Conservation (phyloP, 1,140 invertebrate species). For the Conus betulinus region DNA sequence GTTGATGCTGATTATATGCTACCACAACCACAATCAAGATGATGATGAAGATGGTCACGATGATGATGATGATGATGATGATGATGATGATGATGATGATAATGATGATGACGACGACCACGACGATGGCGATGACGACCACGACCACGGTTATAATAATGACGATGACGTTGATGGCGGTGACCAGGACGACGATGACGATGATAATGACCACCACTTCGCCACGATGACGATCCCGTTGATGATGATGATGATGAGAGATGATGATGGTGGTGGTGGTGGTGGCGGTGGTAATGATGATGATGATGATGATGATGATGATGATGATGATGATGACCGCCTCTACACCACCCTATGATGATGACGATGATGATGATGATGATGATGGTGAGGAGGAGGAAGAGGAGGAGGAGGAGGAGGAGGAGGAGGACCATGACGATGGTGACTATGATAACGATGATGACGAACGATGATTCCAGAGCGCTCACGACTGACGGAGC, state of each 20-base stretch:
- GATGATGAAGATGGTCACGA: too few species aligned
- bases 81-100: constrained; percentile 40
- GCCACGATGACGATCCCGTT: background rate
- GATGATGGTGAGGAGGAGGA: background rate
- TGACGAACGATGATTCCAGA: background rate
- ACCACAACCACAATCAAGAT: too few species aligned
- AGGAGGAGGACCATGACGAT: too few species aligned
- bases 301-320: background rate
- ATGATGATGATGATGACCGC: background rate
- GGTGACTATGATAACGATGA: too few species aligned
- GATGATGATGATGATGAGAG: too few species aligned
- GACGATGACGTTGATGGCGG: background rate
- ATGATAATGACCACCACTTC: background rate
- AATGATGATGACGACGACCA: constrained; percentile 23
- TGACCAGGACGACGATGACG: background rate
- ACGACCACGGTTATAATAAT: background rate
- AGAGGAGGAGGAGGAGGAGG: too few species aligned
- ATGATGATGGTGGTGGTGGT: background rate
- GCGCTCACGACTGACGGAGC: background rate
- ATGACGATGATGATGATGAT: too few species aligned
- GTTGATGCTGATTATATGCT: too few species aligned
- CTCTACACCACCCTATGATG: background rate
- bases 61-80: constrained; percentile 25
- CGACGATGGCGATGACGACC: background rate
- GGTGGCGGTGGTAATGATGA: too few species aligned